These are phyloP conservation scores for Gastrophryne carolinensis DNA, from an alignment of 2,797 vertebrate genomes.

Conservation along the genomic window DNA sequence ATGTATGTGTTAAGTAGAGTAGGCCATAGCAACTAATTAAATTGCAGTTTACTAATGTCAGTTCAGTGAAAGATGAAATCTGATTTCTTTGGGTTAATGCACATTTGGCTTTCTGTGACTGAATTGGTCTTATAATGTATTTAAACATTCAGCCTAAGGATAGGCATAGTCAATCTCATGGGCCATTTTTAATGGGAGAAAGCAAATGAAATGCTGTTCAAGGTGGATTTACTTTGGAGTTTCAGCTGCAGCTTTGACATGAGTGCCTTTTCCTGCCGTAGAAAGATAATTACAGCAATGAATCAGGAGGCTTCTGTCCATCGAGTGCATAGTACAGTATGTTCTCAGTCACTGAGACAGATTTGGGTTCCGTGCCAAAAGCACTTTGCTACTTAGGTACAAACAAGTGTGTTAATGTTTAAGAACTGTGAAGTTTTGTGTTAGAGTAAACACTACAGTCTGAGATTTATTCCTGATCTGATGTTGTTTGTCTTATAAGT, in stretches of 20 bases:
- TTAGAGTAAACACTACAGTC: not conserved
- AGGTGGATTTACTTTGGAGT: not conserved
- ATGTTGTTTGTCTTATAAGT: too few relatives aligned
- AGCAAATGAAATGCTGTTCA: not conserved
- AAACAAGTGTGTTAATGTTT: conserved; percentile 2
- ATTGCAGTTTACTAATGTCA: too few relatives aligned
- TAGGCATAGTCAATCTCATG: too few relatives aligned
- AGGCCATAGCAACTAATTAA: too few relatives aligned
- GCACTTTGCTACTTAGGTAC: conserved; percentile 8
- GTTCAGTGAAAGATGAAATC: too few relatives aligned
- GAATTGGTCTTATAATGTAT: too few relatives aligned
- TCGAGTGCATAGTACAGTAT: conserved; percentile 14
- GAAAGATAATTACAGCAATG: conserved; percentile 5
- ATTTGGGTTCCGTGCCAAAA: conserved; percentile 5
- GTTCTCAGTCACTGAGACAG: conserved; percentile 23
- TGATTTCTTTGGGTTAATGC: too few relatives aligned
- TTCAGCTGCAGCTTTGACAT: conserved; percentile 3
- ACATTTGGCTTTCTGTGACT: too few relatives aligned
- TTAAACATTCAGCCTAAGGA: too few relatives aligned
- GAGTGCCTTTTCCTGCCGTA: not conserved
- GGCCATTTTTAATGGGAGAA: not conserved
- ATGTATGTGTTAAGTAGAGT: too few relatives aligned
- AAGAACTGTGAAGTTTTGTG: not conserved
- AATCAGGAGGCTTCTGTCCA: conserved; percentile 7
- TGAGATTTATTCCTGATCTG: not conserved